A percentile compares a stretch with the other conserved stretches of the same genome.
Evolutionary conservation across 2,888 invertebrate genomes (phyloP).

Genomic region (Spisula solida): DNA sequence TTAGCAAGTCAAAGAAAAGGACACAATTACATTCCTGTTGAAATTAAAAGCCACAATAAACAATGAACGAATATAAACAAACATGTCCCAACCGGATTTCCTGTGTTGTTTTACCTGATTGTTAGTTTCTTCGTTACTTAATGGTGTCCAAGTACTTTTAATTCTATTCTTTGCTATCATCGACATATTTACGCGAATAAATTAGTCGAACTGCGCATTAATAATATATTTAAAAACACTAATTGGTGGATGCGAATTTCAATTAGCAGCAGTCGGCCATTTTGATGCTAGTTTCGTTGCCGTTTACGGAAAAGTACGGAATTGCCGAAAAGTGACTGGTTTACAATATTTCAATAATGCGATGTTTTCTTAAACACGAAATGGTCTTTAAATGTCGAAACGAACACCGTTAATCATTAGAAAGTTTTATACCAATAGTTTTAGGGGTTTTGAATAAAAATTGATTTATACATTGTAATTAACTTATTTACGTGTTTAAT

Average conservation of each 20-base stretch:
- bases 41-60: background rate
- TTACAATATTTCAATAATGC: background rate
- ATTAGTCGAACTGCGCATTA: background rate
- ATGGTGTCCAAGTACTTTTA: conserved; percentile 86
- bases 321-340: conserved; percentile 34
- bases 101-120: conserved; percentile 79
- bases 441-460: no score
- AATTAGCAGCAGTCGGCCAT: conserved; percentile 72
- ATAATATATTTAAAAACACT: background rate
- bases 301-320: conserved; percentile 65
- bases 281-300: conserved; percentile 76
- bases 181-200: conserved; percentile 76
- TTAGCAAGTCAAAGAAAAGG: background rate
- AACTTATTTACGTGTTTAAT: no score
- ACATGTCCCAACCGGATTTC: conserved; percentile 59
- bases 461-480: no score
- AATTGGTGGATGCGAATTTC: background rate
- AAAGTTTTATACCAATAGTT: no score
- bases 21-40: background rate
- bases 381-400: background rate
- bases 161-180: conserved; percentile 84
- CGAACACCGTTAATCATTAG: no score
- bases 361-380: background rate
- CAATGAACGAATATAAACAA: background rate
- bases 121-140: conserved; percentile 85